These are phyloP conservation scores for Antechinus flavipes DNA, from an alignment of 2,113 vertebrate genomes.

Conservation along the genomic window DNA sequence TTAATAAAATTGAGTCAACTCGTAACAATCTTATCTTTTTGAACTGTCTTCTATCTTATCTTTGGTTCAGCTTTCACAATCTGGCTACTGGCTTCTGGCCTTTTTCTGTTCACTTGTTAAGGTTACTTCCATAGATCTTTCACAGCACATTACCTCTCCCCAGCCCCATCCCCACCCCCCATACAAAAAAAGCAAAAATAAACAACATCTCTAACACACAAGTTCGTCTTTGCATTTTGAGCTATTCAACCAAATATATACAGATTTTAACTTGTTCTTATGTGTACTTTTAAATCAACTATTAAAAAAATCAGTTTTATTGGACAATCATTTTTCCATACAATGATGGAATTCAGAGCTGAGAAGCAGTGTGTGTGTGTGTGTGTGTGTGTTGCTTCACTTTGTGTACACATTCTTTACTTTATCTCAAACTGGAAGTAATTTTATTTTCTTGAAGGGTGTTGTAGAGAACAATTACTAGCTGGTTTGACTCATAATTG, in stretches of 20 bases:
- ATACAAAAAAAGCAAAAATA: not conserved
- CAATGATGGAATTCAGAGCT: not conserved
- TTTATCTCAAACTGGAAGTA: not conserved
- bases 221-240: not conserved
- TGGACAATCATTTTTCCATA: not conserved
- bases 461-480: not conserved
- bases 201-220: not conserved
- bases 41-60: not conserved
- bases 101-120: not conserved
- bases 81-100: not conserved
- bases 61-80: not conserved
- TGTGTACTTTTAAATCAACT: not conserved
- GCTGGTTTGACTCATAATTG: not conserved
- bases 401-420: not conserved
- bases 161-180: no score
- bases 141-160: not conserved
- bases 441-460: not conserved
- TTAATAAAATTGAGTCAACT: not conserved
- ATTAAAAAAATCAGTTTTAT: not conserved
- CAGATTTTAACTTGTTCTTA: not conserved
- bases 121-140: not conserved
- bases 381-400: not conserved
- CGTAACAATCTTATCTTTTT: not conserved
- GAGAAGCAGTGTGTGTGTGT: not conserved
- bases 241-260: not conserved